phyloP scores from a whole-genome alignment of 2,113 vertebrate genomes.

The Girardinichthys multiradiatus region DNA sequence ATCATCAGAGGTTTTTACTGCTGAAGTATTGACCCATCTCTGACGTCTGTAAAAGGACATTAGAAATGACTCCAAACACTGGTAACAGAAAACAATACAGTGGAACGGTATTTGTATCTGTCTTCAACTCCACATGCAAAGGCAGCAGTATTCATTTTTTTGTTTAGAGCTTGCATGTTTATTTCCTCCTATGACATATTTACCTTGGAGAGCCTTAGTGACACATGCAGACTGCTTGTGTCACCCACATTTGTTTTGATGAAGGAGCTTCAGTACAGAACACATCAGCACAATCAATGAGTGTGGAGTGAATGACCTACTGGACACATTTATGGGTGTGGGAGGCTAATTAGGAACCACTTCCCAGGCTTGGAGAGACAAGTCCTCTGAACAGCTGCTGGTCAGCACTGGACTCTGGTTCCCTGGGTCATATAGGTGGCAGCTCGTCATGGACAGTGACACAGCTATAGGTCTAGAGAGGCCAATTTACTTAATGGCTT shows the following conservation, averaged over 20 bases:
- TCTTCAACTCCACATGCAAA: constrained; percentile 34
- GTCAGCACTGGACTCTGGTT: constrained; percentile 80
- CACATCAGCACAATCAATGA: constrained; percentile 79
- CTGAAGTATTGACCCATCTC: constrained; percentile 72
- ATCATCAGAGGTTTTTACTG: constrained; percentile 71
- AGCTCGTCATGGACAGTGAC: constrained; percentile 77
- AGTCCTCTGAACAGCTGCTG: constrained; percentile 81
- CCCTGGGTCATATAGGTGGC: constrained; percentile 79
- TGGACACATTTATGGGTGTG: constrained; percentile 83
- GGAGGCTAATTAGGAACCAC: constrained; percentile 83
- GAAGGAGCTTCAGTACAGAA: constrained; percentile 61
- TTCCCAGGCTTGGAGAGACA: constrained; percentile 81
- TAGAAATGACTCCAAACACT: constrained; percentile 63
- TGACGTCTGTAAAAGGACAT: constrained; percentile 65
- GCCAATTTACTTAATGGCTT: constrained; percentile 81
- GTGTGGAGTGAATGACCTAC: constrained; percentile 71
- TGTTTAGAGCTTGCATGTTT: background rate
- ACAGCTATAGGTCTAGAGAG: constrained; percentile 77
- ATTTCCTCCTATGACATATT: constrained; percentile 24
- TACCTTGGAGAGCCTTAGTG: constrained; percentile 46
- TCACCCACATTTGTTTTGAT: constrained; percentile 70
- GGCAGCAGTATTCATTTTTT: background rate
- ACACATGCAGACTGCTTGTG: constrained; percentile 53
- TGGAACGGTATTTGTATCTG: constrained; percentile 27
- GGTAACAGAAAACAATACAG: constrained; percentile 22